phyloP scores from a whole-genome alignment of 1,140 invertebrate genomes.

The Tigriopus japonicus region DNA sequence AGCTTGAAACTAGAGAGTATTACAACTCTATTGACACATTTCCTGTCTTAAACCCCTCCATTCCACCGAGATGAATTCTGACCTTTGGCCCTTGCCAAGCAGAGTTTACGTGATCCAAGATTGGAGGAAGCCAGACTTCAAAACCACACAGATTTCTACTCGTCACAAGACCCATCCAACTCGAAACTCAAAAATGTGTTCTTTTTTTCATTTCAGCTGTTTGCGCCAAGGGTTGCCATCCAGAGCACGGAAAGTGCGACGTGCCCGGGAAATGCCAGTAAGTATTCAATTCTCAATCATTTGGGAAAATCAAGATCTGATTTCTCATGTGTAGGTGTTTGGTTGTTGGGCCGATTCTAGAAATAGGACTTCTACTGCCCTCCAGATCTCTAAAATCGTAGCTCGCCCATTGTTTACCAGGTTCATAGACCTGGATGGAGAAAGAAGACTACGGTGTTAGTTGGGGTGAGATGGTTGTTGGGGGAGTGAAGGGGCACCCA shows the following conservation, averaged over 20 bases:
- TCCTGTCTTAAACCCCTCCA: too few species aligned
- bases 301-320: conserved; percentile 19
- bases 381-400: not conserved
- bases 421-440: not conserved
- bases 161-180: too few species aligned
- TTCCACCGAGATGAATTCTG: too few species aligned
- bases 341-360: not conserved
- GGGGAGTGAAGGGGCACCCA: not conserved
- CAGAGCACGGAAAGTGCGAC: conserved; percentile 69
- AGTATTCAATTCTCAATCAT: conserved; percentile 33
- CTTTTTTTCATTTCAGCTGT: conserved; percentile 55
- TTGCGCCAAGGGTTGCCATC: conserved; percentile 73
- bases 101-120: too few species aligned
- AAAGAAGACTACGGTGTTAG: conserved; percentile 4
- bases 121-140: too few species aligned
- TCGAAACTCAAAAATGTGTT: conserved; percentile 13
- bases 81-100: too few species aligned
- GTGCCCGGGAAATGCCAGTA: conserved; percentile 86
- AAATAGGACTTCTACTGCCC: not conserved
- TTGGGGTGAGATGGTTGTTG: not conserved
- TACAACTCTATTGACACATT: too few species aligned
- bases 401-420: not conserved
- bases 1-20: too few species aligned
- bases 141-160: too few species aligned
- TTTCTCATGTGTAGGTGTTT: conserved; percentile 21